A percentile compares a stretch with the other conserved stretches of the same genome.
Evolutionary conservation across 2,888 invertebrate genomes (phyloP).

Genomic region (Drosophila mercatorum): DNA sequence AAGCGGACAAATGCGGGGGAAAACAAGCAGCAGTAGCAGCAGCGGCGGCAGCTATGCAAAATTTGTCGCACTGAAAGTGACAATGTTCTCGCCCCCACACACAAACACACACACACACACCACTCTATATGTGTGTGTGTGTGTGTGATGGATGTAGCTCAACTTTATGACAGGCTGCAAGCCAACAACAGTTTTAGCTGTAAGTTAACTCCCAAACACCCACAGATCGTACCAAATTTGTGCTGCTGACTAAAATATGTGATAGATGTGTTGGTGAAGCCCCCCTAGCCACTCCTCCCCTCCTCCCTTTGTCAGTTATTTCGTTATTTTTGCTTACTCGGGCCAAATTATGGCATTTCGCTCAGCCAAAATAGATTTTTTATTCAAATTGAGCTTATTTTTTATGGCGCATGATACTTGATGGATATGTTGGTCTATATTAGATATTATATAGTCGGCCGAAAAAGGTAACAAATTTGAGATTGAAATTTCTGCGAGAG

Average conservation of each 20-base stretch:
- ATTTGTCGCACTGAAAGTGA: constrained; percentile 64
- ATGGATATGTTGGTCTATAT: constrained; percentile 38
- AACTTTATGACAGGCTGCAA: constrained; percentile 63
- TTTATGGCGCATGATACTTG: constrained; percentile 28
- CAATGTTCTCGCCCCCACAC: constrained; percentile 46
- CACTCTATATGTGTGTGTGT: not conserved
- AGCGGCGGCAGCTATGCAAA: constrained; percentile 59
- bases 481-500: constrained; percentile 15
- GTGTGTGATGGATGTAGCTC: constrained; percentile 65
- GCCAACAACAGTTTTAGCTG: constrained; percentile 19
- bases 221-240: constrained; percentile 50
- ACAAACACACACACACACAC: not conserved
- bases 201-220: constrained; percentile 5
- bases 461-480: constrained; percentile 35
- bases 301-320: constrained; percentile 17
- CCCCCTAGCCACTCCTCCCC: not conserved
- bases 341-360: constrained; percentile 27
- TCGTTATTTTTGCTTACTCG: constrained; percentile 30
- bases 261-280: constrained; percentile 44
- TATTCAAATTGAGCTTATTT: constrained; percentile 64
- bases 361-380: constrained; percentile 67
- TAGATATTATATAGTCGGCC: constrained; percentile 1
- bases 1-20: not conserved
- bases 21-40: constrained; percentile 27
- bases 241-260: constrained; percentile 55